Evolutionary conservation across 1,140 invertebrate genomes (phyloP).

Genomic region (Bradynema listronoti): DNA sequence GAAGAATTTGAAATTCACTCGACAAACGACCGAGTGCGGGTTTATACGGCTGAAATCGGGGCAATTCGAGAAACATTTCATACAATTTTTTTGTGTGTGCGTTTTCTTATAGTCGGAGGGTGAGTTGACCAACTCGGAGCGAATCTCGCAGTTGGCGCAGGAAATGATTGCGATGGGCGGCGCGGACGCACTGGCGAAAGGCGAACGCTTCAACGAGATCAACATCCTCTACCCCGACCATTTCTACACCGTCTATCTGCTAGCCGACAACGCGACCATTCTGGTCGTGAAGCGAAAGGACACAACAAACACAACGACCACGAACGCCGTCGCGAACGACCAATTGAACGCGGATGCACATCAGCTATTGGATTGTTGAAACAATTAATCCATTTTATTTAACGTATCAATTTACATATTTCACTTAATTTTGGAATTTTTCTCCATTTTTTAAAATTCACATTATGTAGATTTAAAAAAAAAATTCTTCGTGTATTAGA

Average conservation of each 20-base stretch:
- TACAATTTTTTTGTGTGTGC: conserved; percentile 11
- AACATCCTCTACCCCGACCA: conserved; percentile 18
- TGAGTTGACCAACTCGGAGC: conserved; percentile 42
- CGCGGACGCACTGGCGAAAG: conserved; percentile 2
- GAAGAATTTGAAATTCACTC: no score
- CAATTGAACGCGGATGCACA: neutral
- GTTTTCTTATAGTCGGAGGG: conserved; percentile 37
- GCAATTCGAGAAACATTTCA: neutral
- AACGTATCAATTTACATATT: no score
- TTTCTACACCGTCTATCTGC: conserved; percentile 13
- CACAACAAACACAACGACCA: no score
- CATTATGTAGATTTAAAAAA: no score
- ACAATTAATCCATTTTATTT: no score
- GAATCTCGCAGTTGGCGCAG: conserved; percentile 25
- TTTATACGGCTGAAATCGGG: neutral
- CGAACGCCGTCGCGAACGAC: neutral
- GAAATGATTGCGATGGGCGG: conserved; percentile 32
- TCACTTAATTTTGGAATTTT: no score
- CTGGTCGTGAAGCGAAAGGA: neutral
- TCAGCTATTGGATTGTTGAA: no score
- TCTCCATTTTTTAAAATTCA: no score
- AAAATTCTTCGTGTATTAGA: no score
- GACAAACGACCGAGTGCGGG: no score
- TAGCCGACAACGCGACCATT: neutral
- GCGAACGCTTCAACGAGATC: conserved; percentile 9